Conservation (phyloP, 2,888 invertebrate genomes). For the Eledone cirrhosa region DNA sequence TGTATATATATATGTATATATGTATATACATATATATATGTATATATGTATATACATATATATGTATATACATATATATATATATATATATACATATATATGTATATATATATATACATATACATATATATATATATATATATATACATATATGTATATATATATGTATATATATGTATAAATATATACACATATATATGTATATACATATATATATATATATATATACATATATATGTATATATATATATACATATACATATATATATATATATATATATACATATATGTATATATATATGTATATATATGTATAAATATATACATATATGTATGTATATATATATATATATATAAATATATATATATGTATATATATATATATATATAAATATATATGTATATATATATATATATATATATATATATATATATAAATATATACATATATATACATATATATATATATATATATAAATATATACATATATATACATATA, state of each 20-base stretch:
- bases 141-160: background rate
- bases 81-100: background rate
- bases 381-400: too few relatives aligned
- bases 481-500: too few relatives aligned
- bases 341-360: too few relatives aligned
- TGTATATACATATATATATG: background rate
- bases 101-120: background rate
- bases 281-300: too few relatives aligned
- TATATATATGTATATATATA: too few relatives aligned
- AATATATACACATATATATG: background rate
- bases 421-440: too few relatives aligned
- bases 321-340: too few relatives aligned
- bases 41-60: background rate
- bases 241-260: background rate
- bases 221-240: background rate
- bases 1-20: background rate
- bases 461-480: too few relatives aligned
- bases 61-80: background rate
- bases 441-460: too few relatives aligned
- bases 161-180: background rate
- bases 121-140: background rate
- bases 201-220: background rate
- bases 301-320: too few relatives aligned
- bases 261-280: background rate
- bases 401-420: too few relatives aligned